A percentile compares a stretch with the other conserved stretches of the same genome.
These are phyloP conservation scores for Microdon myrmicae DNA, from an alignment of 2,888 invertebrate species.

Conservation along the genomic window DNA sequence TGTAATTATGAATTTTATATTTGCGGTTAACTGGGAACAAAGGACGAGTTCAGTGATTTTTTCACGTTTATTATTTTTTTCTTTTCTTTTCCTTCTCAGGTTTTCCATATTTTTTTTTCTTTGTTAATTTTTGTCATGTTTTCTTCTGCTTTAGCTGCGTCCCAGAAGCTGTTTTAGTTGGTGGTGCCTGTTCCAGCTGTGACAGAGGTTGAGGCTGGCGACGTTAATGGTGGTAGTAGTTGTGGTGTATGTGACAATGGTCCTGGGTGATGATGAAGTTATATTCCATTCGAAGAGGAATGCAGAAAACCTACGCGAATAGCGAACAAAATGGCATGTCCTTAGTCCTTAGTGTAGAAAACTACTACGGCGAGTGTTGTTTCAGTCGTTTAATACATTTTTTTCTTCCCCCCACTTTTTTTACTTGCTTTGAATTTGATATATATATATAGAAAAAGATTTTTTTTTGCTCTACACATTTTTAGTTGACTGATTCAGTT, in stretches of 20 bases:
- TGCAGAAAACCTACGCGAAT: conserved; percentile 48
- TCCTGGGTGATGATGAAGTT: conserved; percentile 52
- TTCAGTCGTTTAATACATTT: conserved; percentile 37
- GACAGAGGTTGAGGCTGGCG: conserved; percentile 38
- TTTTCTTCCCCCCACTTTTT: conserved; percentile 8
- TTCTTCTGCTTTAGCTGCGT: conserved; percentile 12
- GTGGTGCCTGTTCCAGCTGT: conserved; percentile 8
- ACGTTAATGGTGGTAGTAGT: no score
- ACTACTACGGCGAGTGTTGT: conserved; percentile 42
- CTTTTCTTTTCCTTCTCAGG: conserved; percentile 16
- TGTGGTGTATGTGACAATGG: conserved; percentile 51
- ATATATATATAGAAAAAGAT: no score
- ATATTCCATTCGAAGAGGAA: conserved; percentile 49
- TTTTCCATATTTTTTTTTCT: conserved; percentile 1
- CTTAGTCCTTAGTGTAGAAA: no score
- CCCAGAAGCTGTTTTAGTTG: conserved; percentile 2
- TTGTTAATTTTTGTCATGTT: conserved; percentile 34
- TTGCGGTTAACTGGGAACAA: conserved; percentile 54
- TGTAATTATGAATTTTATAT: conserved; percentile 68
- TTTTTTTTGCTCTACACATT: conserved; percentile 20
- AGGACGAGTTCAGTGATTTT: conserved; percentile 44
- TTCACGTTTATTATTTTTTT: no score
- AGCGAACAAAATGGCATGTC: conserved; percentile 48
- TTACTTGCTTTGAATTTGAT: no score
- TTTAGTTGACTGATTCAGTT: conserved; percentile 51